These are phyloP conservation scores for Ophthalmotilapia sp. DNA, from an alignment of 2,113 vertebrate genomes.

Conservation along the genomic window DNA sequence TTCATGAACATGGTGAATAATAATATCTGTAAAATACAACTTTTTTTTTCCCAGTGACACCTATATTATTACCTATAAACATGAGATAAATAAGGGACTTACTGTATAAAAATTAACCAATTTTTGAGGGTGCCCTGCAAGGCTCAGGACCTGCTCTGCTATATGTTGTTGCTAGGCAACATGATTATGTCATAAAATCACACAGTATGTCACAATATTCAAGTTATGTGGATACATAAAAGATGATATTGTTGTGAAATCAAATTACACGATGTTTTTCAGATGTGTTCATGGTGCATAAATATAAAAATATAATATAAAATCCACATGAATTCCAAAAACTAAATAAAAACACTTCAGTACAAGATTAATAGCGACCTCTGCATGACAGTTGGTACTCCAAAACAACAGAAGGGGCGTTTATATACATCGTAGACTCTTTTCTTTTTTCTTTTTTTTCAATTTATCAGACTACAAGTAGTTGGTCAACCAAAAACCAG, in stretches of 20 bases:
- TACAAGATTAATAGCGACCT: background rate
- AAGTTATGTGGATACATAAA: background rate
- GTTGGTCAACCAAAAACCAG: background rate
- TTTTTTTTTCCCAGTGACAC: background rate
- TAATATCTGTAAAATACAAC: background rate
- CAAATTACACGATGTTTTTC: background rate
- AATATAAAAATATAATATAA: background rate
- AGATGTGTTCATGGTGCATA: background rate
- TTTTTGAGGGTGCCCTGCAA: background rate
- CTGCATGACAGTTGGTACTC: background rate
- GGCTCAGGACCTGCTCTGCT: background rate
- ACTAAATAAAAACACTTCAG: background rate
- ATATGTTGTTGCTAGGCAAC: background rate
- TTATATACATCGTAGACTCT: background rate
- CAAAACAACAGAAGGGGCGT: background rate
- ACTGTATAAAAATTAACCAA: background rate
- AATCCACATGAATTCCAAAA: background rate
- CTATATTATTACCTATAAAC: background rate
- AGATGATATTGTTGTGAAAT: background rate
- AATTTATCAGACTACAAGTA: background rate
- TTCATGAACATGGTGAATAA: background rate
- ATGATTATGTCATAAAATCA: background rate
- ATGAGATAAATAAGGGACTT: background rate
- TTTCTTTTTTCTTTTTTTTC: background rate
- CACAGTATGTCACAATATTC: background rate